Percentiles rank a stretch among this genome's conserved stretches.
phyloP scores from a whole-genome alignment of 2,113 vertebrate genomes.

The Heloderma charlesbogerti region DNA sequence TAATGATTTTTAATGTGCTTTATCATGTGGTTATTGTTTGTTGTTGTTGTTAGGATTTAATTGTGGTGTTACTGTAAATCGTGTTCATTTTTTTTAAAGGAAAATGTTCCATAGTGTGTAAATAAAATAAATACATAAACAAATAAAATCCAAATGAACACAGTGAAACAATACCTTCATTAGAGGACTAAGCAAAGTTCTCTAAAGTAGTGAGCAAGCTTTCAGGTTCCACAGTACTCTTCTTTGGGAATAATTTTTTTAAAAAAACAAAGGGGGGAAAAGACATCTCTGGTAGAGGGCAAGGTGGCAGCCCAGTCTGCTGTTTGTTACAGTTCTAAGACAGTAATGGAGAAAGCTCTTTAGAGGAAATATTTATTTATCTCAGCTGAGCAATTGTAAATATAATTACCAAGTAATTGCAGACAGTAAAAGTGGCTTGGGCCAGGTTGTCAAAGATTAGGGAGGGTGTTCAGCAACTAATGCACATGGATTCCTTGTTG shows the following conservation, averaged over 20 bases:
- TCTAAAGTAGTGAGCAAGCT: not conserved
- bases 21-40: not conserved
- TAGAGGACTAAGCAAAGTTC: not conserved
- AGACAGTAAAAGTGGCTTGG: not conserved
- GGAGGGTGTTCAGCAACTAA: fast-evolving
- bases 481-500: fast-evolving
- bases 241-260: not conserved
- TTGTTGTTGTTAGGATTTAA: not conserved
- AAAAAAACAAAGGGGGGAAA: not conserved
- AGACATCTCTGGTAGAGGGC: not conserved
- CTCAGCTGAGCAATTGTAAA: conserved; percentile 22
- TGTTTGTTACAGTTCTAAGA: not conserved
- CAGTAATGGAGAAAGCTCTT: not conserved
- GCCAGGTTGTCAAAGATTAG: not conserved
- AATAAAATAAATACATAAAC: no score
- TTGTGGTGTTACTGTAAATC: not conserved
- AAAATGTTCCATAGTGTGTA: no score
- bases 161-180: not conserved
- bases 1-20: not conserved
- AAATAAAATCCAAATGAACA: not conserved
- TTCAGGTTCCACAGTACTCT: not conserved
- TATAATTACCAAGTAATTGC: conserved; percentile 34
- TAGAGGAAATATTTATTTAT: not conserved
- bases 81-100: no score
- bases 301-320: not conserved